Base-by-base conservation (phyloP, 1,140 invertebrate genomes). In the Kradibia gibbosae region DNA sequence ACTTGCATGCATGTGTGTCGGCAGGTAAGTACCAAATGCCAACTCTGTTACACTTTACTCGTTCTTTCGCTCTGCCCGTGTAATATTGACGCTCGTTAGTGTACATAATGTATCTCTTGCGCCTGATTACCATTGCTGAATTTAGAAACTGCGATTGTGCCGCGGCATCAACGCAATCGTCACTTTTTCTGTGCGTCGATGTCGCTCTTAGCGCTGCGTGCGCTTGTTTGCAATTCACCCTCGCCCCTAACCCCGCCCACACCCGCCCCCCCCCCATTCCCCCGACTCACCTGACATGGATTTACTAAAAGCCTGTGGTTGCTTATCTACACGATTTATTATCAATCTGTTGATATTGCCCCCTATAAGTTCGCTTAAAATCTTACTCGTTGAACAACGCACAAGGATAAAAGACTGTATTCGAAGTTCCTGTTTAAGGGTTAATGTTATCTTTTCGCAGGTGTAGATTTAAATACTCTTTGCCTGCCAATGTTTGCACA, bases 281-380 rank as follows among this genome's bases (percentile, higher is more conserved):
- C n/a, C n/a, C n/a, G n/a, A n/a, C n/a, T n/a, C n/a, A n/a, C 22
- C 70, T 81, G 60, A 75, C 79, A 81, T 81, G 72, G 79, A 81
- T 81, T 81, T 81, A 81, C 79, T 50, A 15, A 48, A 7, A 31
- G 28, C 10, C 5, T 74, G 48, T 34, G 39, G 34, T 73, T 55
- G 17, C 39, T 80, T 45, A 73, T 80, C 28, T 73, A 2, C n/a
- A n/a, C 55, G 78, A 67, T 67, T 34, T 36, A 74, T 57, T 75
- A 75, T 57, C 25, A 57, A 75, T 75, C n/a, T 62, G 8, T 31
- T 62, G n/a, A n/a, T n/a, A n/a, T n/a, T n/a, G n/a, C n/a, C n/a
- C n/a, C n/a, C n/a, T n/a, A n/a, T n/a, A n/a, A n/a, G n/a, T n/a
- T n/a, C n/a, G n/a, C n/a, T n/a, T n/a, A n/a, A n/a, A n/a, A n/a